Evolutionary conservation across 2,888 invertebrate species (phyloP).

Genomic region (Heliconius erato): DNA sequence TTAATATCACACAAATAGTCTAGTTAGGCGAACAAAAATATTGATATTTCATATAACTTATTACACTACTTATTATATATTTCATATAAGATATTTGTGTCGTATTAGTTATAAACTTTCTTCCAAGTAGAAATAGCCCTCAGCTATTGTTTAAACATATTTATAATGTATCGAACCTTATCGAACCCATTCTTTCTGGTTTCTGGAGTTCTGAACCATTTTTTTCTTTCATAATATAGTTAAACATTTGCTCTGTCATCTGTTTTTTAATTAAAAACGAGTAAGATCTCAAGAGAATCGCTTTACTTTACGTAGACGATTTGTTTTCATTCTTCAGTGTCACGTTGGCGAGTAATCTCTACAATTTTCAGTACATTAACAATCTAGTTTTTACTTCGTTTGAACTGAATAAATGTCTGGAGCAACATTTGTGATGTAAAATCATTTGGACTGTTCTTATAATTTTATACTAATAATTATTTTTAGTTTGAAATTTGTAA

Average conservation of each 20-base stretch:
- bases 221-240: neutral
- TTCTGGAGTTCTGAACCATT: too few species aligned
- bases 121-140: neutral
- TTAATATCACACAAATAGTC: too few species aligned
- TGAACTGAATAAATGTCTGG: neutral
- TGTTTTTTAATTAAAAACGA: slow-evolving; percentile 25
- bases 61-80: too few species aligned
- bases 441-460: neutral
- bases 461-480: neutral
- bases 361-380: slow-evolving; percentile 7
- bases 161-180: neutral
- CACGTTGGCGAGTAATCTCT: slow-evolving; percentile 12
- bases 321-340: slow-evolving; percentile 30
- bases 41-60: too few species aligned
- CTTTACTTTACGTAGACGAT: slow-evolving; percentile 19
- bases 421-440: neutral
- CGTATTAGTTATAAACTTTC: neutral
- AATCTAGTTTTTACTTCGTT: neutral
- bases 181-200: too few species aligned
- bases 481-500: too few species aligned
- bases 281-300: slow-evolving; percentile 19
- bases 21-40: too few species aligned
- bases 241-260: neutral
- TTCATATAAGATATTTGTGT: too few species aligned
- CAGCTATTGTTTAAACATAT: neutral